These are phyloP conservation scores for Archips crataeganus DNA, from an alignment of 2,888 invertebrate species.

Conservation along the genomic window DNA sequence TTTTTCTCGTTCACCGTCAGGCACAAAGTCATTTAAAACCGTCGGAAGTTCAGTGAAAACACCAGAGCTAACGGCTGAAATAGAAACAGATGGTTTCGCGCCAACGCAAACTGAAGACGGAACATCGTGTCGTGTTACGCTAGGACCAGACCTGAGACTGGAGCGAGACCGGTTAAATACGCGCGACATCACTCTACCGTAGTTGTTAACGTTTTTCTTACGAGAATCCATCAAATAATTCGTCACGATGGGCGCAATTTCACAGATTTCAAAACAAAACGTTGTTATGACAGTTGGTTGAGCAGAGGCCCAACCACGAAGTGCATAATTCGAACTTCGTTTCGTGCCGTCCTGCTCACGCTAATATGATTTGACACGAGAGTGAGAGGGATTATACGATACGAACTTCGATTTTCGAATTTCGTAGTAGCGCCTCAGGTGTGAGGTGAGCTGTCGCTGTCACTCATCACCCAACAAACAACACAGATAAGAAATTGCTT, in stretches of 20 bases:
- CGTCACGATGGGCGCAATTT: conserved; percentile 9
- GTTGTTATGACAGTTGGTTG: conserved; percentile 35
- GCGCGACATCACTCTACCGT: conserved; percentile 76
- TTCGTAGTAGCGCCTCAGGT: too few species aligned
- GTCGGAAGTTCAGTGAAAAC: conserved; percentile 71
- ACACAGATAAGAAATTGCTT: background rate
- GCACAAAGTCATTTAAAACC: conserved; percentile 69
- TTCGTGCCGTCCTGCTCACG: too few species aligned
- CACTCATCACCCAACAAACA: background rate
- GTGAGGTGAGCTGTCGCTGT: conserved; percentile 10
- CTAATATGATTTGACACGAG: too few species aligned
- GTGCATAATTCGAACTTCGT: too few species aligned
- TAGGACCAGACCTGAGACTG: conserved; percentile 60
- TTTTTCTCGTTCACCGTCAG: conserved; percentile 54
- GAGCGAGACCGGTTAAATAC: conserved; percentile 58
- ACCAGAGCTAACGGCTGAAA: conserved; percentile 64
- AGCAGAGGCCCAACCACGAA: too few species aligned
- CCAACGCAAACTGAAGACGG: conserved; percentile 63
- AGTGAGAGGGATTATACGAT: too few species aligned
- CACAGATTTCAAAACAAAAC: conserved; percentile 35
- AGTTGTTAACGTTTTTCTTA: conserved; percentile 52
- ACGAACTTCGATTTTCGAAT: too few species aligned
- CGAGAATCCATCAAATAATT: conserved; percentile 31
- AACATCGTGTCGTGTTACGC: conserved; percentile 68
- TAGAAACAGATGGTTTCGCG: conserved; percentile 72